Evolutionary conservation across 2,888 invertebrate genomes (phyloP).

Genomic region (Julus scandinavius): DNA sequence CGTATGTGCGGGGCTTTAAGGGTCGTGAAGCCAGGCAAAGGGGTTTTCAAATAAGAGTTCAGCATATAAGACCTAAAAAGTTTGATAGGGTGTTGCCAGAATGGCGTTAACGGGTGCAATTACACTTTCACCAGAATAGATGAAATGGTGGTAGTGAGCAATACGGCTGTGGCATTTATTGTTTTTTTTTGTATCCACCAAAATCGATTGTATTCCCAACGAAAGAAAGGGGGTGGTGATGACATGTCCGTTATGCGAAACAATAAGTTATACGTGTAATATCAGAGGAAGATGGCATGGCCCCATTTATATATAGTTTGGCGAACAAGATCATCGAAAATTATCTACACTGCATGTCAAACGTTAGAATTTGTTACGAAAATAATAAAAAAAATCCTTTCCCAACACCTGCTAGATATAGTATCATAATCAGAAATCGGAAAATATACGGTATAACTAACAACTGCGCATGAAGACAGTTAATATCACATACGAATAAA

Average conservation of each 20-base stretch:
- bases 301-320: conserved; percentile 1
- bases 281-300: background rate
- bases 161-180: conserved; percentile 34
- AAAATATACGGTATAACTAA: background rate
- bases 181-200: conserved; percentile 9
- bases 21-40: background rate
- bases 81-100: conserved; percentile 6
- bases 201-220: background rate
- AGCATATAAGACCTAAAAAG: conserved; percentile 5
- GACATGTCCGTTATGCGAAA: conserved; percentile 6
- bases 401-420: background rate
- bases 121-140: conserved; percentile 20
- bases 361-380: background rate
- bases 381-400: background rate
- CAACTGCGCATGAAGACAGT: background rate
- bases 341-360: background rate
- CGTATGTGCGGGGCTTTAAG: background rate
- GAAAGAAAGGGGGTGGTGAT: conserved; percentile 18
- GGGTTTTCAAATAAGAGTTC: background rate
- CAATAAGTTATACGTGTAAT: conserved; percentile 36
- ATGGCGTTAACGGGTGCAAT: background rate
- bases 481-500: background rate
- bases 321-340: background rate
- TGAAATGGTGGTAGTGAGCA: conserved; percentile 28
- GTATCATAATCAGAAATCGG: background rate